Evolutionary conservation across 2,113 vertebrate genomes (phyloP), one percentile per base, ranked within the genome.

Genomic region (Sardina pilchardus): DNA sequence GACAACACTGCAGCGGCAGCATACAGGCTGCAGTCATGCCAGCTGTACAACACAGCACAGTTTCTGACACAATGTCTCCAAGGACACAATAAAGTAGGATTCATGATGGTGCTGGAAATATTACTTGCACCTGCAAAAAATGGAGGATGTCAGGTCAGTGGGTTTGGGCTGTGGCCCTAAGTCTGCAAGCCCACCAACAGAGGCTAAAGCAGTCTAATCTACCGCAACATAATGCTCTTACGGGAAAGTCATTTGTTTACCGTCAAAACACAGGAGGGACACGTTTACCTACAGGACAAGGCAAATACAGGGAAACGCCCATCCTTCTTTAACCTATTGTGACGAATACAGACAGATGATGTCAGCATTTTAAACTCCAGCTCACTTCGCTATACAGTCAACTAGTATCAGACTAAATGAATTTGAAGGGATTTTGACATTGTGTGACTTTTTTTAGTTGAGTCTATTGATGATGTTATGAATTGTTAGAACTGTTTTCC

Each of bases 141-240:
- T 34, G 30, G 36, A 36, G 30, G 26, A 14, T 75, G 30, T 16
- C 9, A 36, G 67, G 26, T 75, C 14, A 75, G 10, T 75, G 30
- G 30, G 30, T 75, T 14, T 75, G 67, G 67, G 30, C 67, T 75
- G 67, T 75, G 67, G 26, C 67, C 63, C 4, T 75, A 36, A 12
- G 63, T 12, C 2, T 75, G 67, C 67, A 75, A 75, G 30, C 30
- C 67, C 30, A 75, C 67, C 34, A 36, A 10, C 30, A 36, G 30
- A 36, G 67, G 30, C 67, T 75, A 75, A 36, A 34, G 14, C 67
- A 75, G 67, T 75, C 67, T 75, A 75, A 75, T 75, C 67, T 75
- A 36, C 1, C 67, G 36, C 12, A 36, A 75, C 67, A 36, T 75
- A 75, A 75, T 75, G 30, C 67, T 75, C 67, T 75, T 75, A 75